A percentile compares a stretch with the other conserved stretches of the same genome.
These are phyloP conservation scores for Anisognathus igniventris DNA, from an alignment of 2,797 vertebrate genomes.

Conservation along the genomic window DNA sequence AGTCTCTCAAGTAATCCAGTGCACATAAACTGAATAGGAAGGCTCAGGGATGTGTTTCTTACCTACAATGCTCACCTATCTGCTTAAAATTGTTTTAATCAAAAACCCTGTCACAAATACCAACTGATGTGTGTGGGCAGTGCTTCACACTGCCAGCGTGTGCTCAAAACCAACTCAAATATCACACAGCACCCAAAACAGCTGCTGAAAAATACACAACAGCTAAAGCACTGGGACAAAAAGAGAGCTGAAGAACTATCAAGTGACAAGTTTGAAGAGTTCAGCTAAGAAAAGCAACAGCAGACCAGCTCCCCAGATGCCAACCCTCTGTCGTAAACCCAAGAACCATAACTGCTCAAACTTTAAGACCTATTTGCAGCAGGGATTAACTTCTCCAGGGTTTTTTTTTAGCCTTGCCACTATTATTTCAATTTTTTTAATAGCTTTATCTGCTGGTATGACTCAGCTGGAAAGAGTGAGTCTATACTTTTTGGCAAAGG, in stretches of 20 bases:
- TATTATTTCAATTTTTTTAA: neutral
- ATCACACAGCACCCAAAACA: neutral
- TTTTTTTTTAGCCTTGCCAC: neutral
- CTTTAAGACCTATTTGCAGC: neutral
- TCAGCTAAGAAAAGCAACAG: conserved; percentile 23
- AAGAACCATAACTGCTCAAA: neutral
- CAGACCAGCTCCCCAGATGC: neutral
- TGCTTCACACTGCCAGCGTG: neutral
- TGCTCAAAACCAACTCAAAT: neutral
- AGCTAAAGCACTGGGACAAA: neutral
- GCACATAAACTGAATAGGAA: neutral
- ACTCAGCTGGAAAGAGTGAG: conserved; percentile 47
- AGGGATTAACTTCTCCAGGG: neutral
- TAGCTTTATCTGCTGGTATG: neutral
- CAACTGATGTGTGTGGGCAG: neutral
- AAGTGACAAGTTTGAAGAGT: neutral
- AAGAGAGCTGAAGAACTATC: neutral
- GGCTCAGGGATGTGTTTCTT: neutral
- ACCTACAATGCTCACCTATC: neutral
- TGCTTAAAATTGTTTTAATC: neutral
- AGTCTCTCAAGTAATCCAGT: neutral
- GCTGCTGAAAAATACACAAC: neutral
- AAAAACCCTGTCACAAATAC: neutral
- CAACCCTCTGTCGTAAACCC: neutral
- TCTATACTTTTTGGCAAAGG: neutral